Base-by-base conservation (phyloP, 92 coral and sea anemone genomes). In the Paramuricea clavata region DNA sequence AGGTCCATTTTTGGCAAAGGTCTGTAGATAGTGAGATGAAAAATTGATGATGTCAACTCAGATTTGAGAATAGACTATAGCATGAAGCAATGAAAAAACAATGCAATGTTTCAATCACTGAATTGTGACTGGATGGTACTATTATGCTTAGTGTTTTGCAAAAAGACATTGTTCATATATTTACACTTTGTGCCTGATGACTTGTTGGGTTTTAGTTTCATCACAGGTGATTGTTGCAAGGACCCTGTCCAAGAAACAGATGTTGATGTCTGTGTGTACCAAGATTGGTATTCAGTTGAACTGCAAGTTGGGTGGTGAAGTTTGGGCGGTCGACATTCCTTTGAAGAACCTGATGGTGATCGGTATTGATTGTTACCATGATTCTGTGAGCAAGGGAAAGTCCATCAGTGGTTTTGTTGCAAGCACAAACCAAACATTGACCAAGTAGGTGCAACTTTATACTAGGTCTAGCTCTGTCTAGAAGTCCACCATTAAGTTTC, bases 331-430 rank as follows among this genome's bases (percentile, higher is more conserved):
- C 15, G 99, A 97, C 54, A 94, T 97, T 26, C 99, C 99, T 8
- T 81, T 94, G 43, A 94, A 90, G 65, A 88, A 88, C 79, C 84
- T 95, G 30, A 96, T 96, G 99, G 97, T 96, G 6, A 90, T 96
- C 26, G 99, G 99, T 27, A 90, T 93, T 69, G 99, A 97, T 32
- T 73, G 89, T 64, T 97, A 97, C 82, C 99, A 97, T 67, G 99
- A 97, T 74, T 93, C 97, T 15, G 78, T 92, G 21, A 81, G 72
- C 33, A 97, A 97, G 81, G 98, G 98, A 16, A 87, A 93, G 49
- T 97, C 99, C 25, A 97, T 97, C 86, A 95, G 99, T 77, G 99
- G 99, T 9, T 97, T 97, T 91, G 99, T 97, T 30, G 98, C 99
- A 26, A 94, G 96, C 67, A 83, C 87, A 15, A 97, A 97, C 85